These are phyloP conservation scores for Amorpha juglandis DNA, from an alignment of 2,888 invertebrate species.

Conservation along the genomic window DNA sequence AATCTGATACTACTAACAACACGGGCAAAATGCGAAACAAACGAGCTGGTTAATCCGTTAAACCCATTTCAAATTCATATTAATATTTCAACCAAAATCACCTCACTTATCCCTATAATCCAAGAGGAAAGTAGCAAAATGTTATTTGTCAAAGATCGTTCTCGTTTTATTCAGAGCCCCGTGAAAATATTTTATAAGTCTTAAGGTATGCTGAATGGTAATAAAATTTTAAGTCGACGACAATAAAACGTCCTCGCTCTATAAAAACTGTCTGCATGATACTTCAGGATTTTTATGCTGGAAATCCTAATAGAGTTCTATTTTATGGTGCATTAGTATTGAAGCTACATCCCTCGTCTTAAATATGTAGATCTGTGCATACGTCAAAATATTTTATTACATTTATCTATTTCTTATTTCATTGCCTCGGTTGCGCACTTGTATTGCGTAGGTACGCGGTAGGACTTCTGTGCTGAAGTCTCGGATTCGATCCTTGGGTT, in stretches of 20 bases:
- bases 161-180: neutral
- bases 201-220: slow-evolving; percentile 36
- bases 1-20: too few relatives aligned
- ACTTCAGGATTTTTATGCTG: slow-evolving; percentile 29
- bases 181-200: slow-evolving; percentile 43
- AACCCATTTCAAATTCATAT: too few relatives aligned
- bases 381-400: too few relatives aligned
- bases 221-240: slow-evolving; percentile 45
- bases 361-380: neutral
- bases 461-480: too few relatives aligned
- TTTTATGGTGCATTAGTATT: slow-evolving; percentile 33
- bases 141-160: slow-evolving; percentile 5
- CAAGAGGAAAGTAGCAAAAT: neutral
- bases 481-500: too few relatives aligned
- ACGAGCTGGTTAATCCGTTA: too few relatives aligned
- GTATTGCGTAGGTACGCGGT: too few relatives aligned
- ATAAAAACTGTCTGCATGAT: slow-evolving; percentile 37
- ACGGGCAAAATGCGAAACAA: too few relatives aligned
- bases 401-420: neutral
- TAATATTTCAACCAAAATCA: too few relatives aligned
- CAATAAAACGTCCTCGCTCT: slow-evolving; percentile 44
- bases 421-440: too few relatives aligned
- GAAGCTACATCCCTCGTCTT: neutral
- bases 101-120: neutral
- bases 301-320: slow-evolving; percentile 22